Base-by-base conservation (phyloP, 2,797 vertebrate genomes). In the Sebastes miniatus region DNA sequence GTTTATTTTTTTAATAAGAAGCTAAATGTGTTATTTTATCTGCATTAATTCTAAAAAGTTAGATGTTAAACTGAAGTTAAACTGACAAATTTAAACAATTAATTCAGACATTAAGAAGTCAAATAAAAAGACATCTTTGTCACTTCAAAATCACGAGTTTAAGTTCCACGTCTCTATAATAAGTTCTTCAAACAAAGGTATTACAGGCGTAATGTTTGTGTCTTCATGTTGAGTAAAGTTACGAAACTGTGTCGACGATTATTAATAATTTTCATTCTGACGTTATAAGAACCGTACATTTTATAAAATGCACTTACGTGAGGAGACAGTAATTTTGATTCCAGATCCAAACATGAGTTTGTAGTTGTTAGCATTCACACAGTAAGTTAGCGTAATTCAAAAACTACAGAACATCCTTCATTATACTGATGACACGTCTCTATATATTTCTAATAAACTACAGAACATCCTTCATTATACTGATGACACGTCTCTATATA, bases 291-390 rank as follows among this genome's bases (percentile, higher is more conserved):
- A 22, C 29, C 22, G 20, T 8, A 16, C 2, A 59, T 16, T 8
- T 27, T 20, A 4, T 29, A 56, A 63, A 66, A 64, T 4, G 1
- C 7, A 84, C 87, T 85, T 73, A 88, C 86, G 57, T 74, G 75
- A 68, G 3, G 71, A 12, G 3, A 87, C 47, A 43, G 8, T 36
- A n/a, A 89, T 22, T 75, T 36, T 81, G 39, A 57, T 58, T 69
- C 77, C 80, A 43, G 74, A 74, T 27, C 88, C 85, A 77, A 91
- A 89, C 14, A 70, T 24, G 3, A 90, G 34, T 59, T 84, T 84
- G 29, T 71, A 24, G 29, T 58, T 47, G 16, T 74, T 71, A 7
- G 1, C 16, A 56, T 57, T 72, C 63, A 81, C 75, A 85, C 83
- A 85, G 24, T 24, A 25, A 25, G 12, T 57, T 25, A 57, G 12